Evolutionary conservation across 2,113 vertebrate species (phyloP), one percentile per base, ranked within the genome.

Genomic region (Alces alces): DNA sequence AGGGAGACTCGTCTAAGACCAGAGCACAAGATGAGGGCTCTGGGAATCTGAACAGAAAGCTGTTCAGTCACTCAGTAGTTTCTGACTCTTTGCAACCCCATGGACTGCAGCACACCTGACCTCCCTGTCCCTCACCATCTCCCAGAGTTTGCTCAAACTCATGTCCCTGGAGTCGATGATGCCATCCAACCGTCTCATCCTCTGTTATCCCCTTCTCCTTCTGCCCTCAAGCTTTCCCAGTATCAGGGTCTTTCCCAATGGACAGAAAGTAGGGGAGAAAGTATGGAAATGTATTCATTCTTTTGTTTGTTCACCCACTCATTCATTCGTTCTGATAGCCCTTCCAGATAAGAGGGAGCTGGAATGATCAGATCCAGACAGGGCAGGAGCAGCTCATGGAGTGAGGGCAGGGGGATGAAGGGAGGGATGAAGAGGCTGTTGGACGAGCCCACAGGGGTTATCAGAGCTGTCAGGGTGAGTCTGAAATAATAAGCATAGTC

Each of bases 1-100:
- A 21, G 79, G 17, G 39, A 52, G 36, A 70, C 25, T 7, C 19
- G 11, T 28, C 61, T 91, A 36, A 88, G 58, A 86, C 28, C 47
- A 54, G 11, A 50, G 12, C 27, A 4, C 4, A 61, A 28, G 43
- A 55, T 2, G 30, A 95, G 8, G 13, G 25, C 6, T 36, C 36
- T 85, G 52, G 39, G 30, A n/a, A 13, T 43, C 61, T 55, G 45
- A 84, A 36, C 33, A 58, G 33, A 66, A 66, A 66, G 33, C 9
- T 66, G 61, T 66, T 66, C 61, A 66, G 61, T 66, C 15, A 66
- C 16, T 66, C 61, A 66, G 61, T n/a, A 0, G 0, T n/a, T 4
- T 66, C 61, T 0, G 1, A n/a, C 4, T n/a, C 61, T 64, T 17
- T n/a, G 61, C 33, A 66, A 33, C 16, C 33, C 61, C 4, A 0